Evolutionary conservation across 2,888 invertebrate genomes (phyloP).

Genomic region (Exocentrus adspersus): DNA sequence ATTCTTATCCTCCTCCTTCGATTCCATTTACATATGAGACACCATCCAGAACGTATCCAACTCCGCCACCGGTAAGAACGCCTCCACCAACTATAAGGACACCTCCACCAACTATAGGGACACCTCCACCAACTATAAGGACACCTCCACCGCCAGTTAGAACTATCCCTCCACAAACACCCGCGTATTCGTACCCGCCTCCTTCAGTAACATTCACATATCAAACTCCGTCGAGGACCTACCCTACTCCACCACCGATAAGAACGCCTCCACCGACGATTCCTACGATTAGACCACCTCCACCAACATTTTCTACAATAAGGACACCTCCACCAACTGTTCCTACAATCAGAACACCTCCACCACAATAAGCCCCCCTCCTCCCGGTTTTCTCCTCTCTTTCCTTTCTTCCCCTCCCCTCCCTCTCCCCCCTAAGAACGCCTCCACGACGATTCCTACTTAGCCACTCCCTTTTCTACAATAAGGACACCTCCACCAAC

Average conservation of each 20-base stretch:
- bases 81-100: background rate
- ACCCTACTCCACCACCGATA: background rate
- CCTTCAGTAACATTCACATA: background rate
- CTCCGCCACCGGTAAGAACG: background rate
- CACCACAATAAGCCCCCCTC: background rate
- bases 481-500: conserved; percentile 1
- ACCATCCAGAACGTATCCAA: background rate
- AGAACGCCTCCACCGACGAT: background rate
- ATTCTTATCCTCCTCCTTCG: background rate
- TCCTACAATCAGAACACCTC: background rate
- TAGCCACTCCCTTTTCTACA: background rate
- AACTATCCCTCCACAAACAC: background rate
- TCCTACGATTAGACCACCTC: background rate
- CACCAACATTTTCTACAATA: background rate
- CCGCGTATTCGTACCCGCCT: background rate
- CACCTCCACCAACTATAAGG: background rate
- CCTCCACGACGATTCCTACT: conserved; percentile 1
- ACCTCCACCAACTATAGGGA: background rate
- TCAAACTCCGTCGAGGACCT: background rate
- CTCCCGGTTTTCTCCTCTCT: too few relatives aligned
- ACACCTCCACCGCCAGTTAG: background rate
- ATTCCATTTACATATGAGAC: conserved; percentile 9
- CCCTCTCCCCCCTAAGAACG: background rate
- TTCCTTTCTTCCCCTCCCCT: too few relatives aligned
- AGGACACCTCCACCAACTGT: background rate